phyloP scores from a whole-genome alignment of 2,113 vertebrate genomes.

The Phyllostomus discolor region DNA sequence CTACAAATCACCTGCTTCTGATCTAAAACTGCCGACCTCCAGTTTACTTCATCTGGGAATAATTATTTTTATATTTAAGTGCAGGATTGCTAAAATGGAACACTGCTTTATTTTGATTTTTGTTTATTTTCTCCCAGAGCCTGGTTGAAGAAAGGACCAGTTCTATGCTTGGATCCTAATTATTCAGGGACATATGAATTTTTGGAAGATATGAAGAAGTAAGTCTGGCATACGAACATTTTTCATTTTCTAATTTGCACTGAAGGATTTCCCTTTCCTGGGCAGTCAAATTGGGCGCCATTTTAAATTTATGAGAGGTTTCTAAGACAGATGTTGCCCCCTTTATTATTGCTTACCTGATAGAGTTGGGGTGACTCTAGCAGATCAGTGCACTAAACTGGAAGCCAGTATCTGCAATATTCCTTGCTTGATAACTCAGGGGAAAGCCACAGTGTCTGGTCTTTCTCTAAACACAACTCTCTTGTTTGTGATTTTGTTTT shows the following conservation, averaged over 20 bases:
- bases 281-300: background rate
- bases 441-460: background rate
- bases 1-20: background rate
- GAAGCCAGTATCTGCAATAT: background rate
- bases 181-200: constrained; percentile 2
- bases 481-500: constrained; percentile 23
- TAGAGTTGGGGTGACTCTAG: background rate
- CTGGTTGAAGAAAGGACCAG: background rate
- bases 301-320: background rate
- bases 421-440: background rate
- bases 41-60: background rate
- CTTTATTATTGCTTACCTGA: background rate
- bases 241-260: background rate
- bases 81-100: background rate
- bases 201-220: background rate
- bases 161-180: constrained; percentile 61
- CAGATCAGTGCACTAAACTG: background rate
- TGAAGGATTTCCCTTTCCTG: background rate
- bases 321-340: background rate
- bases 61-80: background rate
- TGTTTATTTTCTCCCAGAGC: constrained; percentile 57
- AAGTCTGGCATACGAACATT: background rate
- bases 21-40: background rate
- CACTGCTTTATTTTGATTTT: background rate
- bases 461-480: constrained; percentile 14